phyloP scores from a whole-genome alignment of 2,113 vertebrate species.

The Manacus vitellinus region DNA sequence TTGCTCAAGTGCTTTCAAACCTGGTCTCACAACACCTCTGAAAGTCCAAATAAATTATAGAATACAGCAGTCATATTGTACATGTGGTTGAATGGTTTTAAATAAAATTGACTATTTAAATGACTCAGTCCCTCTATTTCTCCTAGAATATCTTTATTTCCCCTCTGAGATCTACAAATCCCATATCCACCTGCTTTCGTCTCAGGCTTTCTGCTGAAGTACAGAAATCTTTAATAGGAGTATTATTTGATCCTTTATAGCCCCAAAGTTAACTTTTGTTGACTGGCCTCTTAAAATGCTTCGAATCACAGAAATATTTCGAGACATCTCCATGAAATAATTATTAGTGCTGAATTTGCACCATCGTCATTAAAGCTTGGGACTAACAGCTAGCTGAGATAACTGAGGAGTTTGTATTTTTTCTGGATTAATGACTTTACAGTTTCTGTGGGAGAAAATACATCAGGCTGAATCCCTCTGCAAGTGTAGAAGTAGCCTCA shows the following conservation, averaged over 20 bases:
- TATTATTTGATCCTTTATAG: not conserved
- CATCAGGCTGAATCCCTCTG: not conserved
- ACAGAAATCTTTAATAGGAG: not conserved
- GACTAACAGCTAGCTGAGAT: not conserved
- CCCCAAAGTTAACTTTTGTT: not conserved
- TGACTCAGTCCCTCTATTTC: not conserved
- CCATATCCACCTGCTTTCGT: not conserved
- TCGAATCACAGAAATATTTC: not conserved
- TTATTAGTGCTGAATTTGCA: not conserved
- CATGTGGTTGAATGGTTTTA: not conserved
- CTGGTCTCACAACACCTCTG: not conserved
- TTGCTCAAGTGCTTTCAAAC: not conserved
- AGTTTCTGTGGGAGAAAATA: not conserved
- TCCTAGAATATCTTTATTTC: constrained; percentile 6
- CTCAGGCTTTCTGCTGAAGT: not conserved
- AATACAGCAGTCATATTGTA: not conserved
- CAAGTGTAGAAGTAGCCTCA: not conserved
- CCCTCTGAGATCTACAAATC: not conserved
- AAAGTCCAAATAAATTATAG: not conserved
- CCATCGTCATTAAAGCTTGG: not conserved
- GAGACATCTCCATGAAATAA: not conserved
- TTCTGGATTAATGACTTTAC: not conserved
- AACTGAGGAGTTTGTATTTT: not conserved
- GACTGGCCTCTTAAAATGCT: not conserved
- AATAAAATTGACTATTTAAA: constrained; percentile 11